Conservation (phyloP, 2,888 invertebrate species). For the Callinectes sapidus region DNA sequence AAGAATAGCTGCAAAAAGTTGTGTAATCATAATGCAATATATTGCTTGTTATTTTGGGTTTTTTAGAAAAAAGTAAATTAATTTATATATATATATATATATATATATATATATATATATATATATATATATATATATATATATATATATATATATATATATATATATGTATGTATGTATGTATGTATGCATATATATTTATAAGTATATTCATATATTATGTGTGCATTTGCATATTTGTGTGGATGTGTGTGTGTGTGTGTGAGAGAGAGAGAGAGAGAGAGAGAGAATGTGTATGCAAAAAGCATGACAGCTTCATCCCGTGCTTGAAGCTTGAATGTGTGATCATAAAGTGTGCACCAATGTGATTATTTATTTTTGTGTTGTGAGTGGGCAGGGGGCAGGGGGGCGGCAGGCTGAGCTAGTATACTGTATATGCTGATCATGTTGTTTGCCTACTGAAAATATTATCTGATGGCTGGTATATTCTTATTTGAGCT, state of each 20-base stretch:
- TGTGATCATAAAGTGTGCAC: constrained; percentile 64
- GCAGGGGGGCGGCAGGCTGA: constrained; percentile 65
- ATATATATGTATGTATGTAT: not conserved
- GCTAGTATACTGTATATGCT: constrained; percentile 69
- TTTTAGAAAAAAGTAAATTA: not conserved
- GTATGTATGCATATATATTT: not conserved
- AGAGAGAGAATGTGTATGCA: not conserved
- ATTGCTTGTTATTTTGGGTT: constrained; percentile 28
- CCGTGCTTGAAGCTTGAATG: constrained; percentile 19
- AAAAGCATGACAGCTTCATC: not conserved
- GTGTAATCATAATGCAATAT: constrained; percentile 34
- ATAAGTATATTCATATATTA: not conserved
- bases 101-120: constrained; percentile 6
- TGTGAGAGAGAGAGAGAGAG: not conserved
- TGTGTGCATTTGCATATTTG: not conserved
- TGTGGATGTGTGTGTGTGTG: not conserved
- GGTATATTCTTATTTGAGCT: constrained; percentile 67
- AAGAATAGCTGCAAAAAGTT: not conserved
- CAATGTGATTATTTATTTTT: constrained; percentile 67
- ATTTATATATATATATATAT: not conserved
- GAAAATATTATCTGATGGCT: constrained; percentile 64
- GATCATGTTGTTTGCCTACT: constrained; percentile 69
- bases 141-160: constrained; percentile 41
- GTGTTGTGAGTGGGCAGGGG: constrained; percentile 64
- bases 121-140: constrained; percentile 39